These are phyloP conservation scores for Myiopsitta monachus DNA, from an alignment of 2,113 vertebrate genomes.

Conservation along the genomic window DNA sequence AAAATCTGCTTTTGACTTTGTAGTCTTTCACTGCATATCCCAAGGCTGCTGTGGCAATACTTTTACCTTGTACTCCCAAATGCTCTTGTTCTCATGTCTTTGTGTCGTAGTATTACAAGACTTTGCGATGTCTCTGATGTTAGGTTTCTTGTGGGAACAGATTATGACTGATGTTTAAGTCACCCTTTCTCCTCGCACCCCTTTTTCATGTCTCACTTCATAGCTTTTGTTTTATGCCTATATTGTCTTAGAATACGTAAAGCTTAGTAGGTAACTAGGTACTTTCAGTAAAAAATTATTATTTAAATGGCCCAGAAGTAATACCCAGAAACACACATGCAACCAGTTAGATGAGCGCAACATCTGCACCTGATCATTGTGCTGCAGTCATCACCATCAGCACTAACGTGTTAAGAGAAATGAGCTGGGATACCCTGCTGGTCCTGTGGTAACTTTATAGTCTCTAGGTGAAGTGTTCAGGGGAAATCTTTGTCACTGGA, in stretches of 20 bases:
- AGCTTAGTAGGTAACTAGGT: background rate
- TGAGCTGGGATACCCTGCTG: background rate
- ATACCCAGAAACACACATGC: background rate
- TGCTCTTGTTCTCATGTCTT: background rate
- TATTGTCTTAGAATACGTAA: background rate
- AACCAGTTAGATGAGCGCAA: background rate
- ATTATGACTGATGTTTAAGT: background rate
- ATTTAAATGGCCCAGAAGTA: background rate
- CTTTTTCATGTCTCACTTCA: background rate
- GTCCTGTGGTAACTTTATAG: background rate
- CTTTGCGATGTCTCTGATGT: background rate
- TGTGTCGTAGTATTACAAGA: background rate
- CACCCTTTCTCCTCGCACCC: background rate
- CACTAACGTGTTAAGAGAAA: background rate
- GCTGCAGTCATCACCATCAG: background rate
- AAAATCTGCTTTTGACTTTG: background rate
- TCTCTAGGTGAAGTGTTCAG: background rate
- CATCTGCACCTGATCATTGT: background rate
- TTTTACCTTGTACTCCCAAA: background rate
- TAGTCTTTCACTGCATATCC: background rate
- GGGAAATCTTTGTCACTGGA: background rate
- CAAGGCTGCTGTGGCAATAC: background rate
- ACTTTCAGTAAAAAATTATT: background rate
- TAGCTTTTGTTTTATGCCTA: background rate
- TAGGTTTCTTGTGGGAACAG: background rate